These are phyloP conservation scores for Holacanthus passer DNA, from an alignment of 2,113 vertebrate genomes.

Conservation along the genomic window DNA sequence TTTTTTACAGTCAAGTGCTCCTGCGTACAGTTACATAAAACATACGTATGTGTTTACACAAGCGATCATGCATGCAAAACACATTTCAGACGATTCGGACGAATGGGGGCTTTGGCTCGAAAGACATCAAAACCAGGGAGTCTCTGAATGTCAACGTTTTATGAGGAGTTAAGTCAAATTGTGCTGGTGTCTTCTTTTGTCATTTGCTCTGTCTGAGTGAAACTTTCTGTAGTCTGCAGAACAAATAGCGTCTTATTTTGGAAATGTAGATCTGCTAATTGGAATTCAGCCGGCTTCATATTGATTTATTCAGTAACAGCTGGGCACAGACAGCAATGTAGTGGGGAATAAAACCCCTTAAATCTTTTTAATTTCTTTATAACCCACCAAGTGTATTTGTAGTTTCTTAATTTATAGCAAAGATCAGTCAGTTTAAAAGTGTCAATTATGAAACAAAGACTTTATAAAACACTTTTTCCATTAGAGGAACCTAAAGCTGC, in stretches of 20 bases:
- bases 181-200: background rate
- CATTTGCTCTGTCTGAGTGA: conserved; percentile 4
- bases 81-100: conserved; percentile 17
- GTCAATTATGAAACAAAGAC: conserved; percentile 40
- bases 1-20: conserved; percentile 29
- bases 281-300: conserved; percentile 42
- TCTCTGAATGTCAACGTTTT: conserved; percentile 11
- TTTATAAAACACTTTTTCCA: conserved; percentile 36
- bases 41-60: conserved; percentile 22
- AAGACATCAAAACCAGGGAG: conserved; percentile 28
- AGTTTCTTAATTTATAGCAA: conserved; percentile 51
- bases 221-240: conserved; percentile 24
- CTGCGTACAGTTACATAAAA: conserved; percentile 26
- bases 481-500: conserved; percentile 11
- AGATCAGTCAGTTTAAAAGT: conserved; percentile 46
- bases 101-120: conserved; percentile 6
- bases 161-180: conserved; percentile 7
- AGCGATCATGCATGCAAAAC: conserved; percentile 40
- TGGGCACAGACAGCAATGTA: conserved; percentile 59
- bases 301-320: conserved; percentile 70
- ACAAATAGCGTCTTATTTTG: conserved; percentile 44
- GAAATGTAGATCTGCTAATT: conserved; percentile 47
- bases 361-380: conserved; percentile 63
- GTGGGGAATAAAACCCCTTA: conserved; percentile 54
- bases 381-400: conserved; percentile 51